These are phyloP conservation scores for Isotomurus palustris DNA, from an alignment of 2,888 invertebrate species.

Conservation along the genomic window DNA sequence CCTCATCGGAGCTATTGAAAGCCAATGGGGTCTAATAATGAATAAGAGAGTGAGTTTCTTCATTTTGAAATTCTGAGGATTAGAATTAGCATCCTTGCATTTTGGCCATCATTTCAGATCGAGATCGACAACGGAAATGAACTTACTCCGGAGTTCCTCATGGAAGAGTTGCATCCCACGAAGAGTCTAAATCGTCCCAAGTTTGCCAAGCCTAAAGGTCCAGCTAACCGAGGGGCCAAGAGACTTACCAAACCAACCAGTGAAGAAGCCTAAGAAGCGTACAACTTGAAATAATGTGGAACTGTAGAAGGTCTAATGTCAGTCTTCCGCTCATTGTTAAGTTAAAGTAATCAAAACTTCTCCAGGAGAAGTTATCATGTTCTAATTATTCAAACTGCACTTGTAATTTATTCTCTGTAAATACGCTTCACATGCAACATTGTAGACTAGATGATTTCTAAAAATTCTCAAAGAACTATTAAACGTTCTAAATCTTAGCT, in stretches of 20 bases:
- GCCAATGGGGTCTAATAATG: conserved; percentile 67
- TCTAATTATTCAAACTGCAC: too few relatives aligned
- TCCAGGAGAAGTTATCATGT: too few relatives aligned
- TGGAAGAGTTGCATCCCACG: conserved; percentile 92
- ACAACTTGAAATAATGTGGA: too few relatives aligned
- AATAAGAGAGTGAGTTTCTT: conserved; percentile 70
- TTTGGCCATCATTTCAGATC: conserved; percentile 59
- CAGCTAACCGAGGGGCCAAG: conserved; percentile 86
- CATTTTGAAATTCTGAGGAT: not conserved
- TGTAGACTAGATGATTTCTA: too few relatives aligned
- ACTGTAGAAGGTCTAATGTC: too few relatives aligned
- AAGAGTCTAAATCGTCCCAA: conserved; percentile 80
- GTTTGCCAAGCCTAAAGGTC: conserved; percentile 95
- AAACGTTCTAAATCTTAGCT: too few relatives aligned
- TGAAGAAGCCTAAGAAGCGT: too few relatives aligned
- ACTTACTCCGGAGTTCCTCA: conserved; percentile 80
- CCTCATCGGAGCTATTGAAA: conserved; percentile 75
- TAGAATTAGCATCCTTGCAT: not conserved
- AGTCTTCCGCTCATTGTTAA: too few relatives aligned
- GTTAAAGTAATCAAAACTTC: too few relatives aligned
- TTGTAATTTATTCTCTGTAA: too few relatives aligned
- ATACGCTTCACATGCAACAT: too few relatives aligned
- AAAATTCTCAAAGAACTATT: too few relatives aligned
- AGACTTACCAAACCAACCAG: conserved; percentile 67
- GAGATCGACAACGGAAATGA: conserved; percentile 88